Percentiles rank a stretch among this genome's conserved stretches.
phyloP scores from a whole-genome alignment of 2,888 invertebrate species.

The Unio delphinus region DNA sequence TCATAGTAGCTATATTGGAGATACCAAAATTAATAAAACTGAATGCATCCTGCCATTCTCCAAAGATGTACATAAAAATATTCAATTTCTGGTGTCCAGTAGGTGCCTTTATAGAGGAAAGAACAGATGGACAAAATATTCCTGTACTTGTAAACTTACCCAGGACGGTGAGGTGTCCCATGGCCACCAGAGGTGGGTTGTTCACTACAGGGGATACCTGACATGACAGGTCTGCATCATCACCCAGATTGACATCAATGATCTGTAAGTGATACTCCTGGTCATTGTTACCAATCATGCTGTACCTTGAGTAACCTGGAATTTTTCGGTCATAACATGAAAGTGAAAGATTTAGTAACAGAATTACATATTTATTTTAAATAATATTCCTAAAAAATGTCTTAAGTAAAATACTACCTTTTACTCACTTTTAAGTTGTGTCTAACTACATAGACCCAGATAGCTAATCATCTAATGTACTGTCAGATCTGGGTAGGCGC shows the following conservation, averaged over 20 bases:
- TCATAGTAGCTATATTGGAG: too few species aligned
- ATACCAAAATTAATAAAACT: too few species aligned
- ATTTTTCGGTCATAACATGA: slow-evolving; percentile 74
- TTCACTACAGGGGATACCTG: slow-evolving; percentile 91
- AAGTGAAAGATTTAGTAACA: slow-evolving; percentile 28
- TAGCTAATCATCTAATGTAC: too few species aligned
- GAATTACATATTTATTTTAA: neutral
- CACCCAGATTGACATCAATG: slow-evolving; percentile 88
- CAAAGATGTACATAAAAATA: too few species aligned
- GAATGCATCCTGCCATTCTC: too few species aligned
- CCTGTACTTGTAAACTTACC: slow-evolving; percentile 73
- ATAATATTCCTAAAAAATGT: neutral
- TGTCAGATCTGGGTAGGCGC: too few species aligned
- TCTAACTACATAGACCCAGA: too few species aligned
- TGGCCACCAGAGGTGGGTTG: slow-evolving; percentile 82
- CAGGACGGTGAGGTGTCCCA: slow-evolving; percentile 90
- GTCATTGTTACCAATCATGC: slow-evolving; percentile 86
- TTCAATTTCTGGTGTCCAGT: too few species aligned
- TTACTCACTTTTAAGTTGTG: too few species aligned
- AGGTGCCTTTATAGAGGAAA: too few species aligned
- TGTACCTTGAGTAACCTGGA: slow-evolving; percentile 86
- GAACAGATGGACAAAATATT: too few species aligned
- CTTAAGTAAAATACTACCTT: neutral
- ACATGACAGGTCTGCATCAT: slow-evolving; percentile 97
- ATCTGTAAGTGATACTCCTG: slow-evolving; percentile 93